Evolutionary conservation across 2,888 invertebrate genomes (phyloP).

Genomic region (Dasypogon diadema): DNA sequence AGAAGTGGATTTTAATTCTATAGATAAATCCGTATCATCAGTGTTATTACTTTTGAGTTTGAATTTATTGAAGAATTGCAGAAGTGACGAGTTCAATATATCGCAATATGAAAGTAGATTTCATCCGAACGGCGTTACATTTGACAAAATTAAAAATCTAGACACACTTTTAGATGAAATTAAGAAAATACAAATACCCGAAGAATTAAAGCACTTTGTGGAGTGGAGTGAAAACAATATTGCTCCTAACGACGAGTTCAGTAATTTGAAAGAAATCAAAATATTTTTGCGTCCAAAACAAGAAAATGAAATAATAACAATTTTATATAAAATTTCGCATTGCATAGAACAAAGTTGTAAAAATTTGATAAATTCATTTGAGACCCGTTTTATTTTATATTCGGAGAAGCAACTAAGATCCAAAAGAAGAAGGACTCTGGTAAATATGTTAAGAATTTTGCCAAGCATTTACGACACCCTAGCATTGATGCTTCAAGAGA

Average conservation of each 20-base stretch:
- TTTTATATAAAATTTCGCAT: slow-evolving; percentile 59
- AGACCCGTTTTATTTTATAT: slow-evolving; percentile 58
- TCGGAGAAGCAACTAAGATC: slow-evolving; percentile 60
- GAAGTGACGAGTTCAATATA: slow-evolving; percentile 51
- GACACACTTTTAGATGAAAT: background rate
- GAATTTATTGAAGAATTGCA: slow-evolving; percentile 54
- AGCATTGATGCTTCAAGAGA: slow-evolving; percentile 49
- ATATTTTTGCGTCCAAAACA: slow-evolving; percentile 61
- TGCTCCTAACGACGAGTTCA: background rate
- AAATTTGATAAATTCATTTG: slow-evolving; percentile 60
- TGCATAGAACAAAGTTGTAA: slow-evolving; percentile 57
- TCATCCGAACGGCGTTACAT: slow-evolving; percentile 58
- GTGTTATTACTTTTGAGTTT: slow-evolving; percentile 58
- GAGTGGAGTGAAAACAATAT: background rate
- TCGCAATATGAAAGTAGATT: slow-evolving; percentile 59
- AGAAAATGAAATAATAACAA: slow-evolving; percentile 61
- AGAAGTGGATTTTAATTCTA: slow-evolving; percentile 63
- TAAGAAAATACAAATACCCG: slow-evolving; percentile 39
- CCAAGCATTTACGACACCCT: slow-evolving; percentile 57
- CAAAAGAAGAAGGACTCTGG: slow-evolving; percentile 61
- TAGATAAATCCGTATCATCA: slow-evolving; percentile 58
- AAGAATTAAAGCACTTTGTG: background rate
- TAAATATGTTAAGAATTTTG: slow-evolving; percentile 58
- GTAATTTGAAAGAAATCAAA: slow-evolving; percentile 44
- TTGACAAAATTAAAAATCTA: background rate